Evolutionary conservation across 2,113 vertebrate genomes (phyloP).

Genomic region (Cyprinus carpio): DNA sequence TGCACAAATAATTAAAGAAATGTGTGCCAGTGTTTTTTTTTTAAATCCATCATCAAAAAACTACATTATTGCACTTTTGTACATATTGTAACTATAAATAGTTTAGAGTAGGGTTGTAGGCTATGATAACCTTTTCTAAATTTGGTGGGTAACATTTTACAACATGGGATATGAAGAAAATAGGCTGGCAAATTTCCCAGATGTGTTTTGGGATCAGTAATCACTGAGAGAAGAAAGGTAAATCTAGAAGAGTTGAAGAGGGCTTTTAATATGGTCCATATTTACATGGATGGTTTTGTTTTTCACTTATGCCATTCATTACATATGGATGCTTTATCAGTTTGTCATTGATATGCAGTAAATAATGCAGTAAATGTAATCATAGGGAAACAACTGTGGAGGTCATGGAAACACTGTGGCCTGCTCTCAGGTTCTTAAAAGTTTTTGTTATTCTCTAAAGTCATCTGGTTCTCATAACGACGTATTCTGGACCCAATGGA

Average conservation of each 20-base stretch:
- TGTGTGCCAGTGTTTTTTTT: not conserved
- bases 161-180: not conserved
- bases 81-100: not conserved
- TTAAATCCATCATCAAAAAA: not conserved
- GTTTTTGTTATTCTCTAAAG: not conserved
- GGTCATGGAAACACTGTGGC: not conserved
- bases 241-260: not conserved
- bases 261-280: not conserved
- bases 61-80: not conserved
- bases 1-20: not conserved
- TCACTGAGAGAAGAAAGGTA: not conserved
- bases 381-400: not conserved
- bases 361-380: not conserved
- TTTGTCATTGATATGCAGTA: not conserved
- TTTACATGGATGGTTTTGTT: not conserved
- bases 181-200: not conserved
- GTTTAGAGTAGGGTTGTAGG: not conserved
- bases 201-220: not conserved
- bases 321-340: too few relatives aligned
- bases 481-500: not conserved
- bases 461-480: conserved; percentile 26
- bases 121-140: not conserved
- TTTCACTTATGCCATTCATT: not conserved
- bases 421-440: not conserved
- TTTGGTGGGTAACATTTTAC: not conserved